phyloP scores from a whole-genome alignment of 2,113 vertebrate species.

The Chloropsis cyanopogon region DNA sequence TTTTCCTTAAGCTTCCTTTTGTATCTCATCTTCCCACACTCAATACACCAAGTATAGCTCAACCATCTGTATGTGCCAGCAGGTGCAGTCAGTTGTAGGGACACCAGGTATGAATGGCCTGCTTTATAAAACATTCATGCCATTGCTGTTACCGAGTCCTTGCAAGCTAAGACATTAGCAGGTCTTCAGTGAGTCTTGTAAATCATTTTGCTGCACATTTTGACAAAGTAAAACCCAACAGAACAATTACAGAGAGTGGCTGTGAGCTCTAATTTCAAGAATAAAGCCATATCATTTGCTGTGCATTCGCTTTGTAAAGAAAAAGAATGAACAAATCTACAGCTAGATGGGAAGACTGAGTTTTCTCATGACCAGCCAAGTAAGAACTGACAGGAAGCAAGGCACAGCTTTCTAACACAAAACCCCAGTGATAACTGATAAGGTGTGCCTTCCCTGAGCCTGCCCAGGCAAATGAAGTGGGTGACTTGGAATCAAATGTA shows the following conservation, averaged over 20 bases:
- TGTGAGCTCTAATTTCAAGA: background rate
- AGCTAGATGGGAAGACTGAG: background rate
- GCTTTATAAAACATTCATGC: background rate
- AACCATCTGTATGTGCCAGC: background rate
- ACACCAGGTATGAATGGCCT: background rate
- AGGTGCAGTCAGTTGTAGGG: background rate
- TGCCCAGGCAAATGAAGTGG: background rate
- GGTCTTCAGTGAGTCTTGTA: background rate
- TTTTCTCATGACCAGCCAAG: background rate
- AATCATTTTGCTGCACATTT: background rate
- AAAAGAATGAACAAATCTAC: background rate
- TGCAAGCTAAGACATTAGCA: background rate
- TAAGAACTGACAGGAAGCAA: background rate
- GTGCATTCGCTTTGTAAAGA: background rate
- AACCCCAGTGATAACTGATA: background rate
- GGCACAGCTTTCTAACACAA: background rate
- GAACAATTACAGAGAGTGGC: background rate
- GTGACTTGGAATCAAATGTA: background rate
- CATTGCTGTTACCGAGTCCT: background rate
- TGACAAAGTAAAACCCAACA: background rate
- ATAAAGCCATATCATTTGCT: background rate
- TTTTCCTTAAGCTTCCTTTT: background rate
- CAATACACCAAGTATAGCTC: background rate
- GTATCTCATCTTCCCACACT: background rate
- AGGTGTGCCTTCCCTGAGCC: background rate